Evolutionary conservation across 2,797 vertebrate genomes (phyloP), one percentile per base, ranked within the genome.

Genomic region (Scomberomorus guttatus): DNA sequence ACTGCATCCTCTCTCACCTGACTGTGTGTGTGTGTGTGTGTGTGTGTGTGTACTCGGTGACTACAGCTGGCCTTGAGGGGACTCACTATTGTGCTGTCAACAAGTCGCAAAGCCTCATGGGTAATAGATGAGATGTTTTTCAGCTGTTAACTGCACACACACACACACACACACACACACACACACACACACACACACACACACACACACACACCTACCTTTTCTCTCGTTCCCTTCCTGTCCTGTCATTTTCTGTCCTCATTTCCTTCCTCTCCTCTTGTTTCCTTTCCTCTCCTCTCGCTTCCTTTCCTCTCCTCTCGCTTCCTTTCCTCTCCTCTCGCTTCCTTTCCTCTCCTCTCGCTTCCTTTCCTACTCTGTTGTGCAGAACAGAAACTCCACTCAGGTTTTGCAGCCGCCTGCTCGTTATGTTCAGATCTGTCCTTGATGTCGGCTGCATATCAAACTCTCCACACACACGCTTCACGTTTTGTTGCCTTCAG

Each of bases 81-180:
- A 57, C 13, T 42, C n/a, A 39, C 24, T 61, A 34, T 61, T 68
- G 64, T 79, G 56, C 50, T 79, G 70, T 73, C 62, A 76, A 76
- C 44, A 60, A 17, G 62, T 58, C 74, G 71, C 64, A 75, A 74
- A 63, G 71, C 57, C 57, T 74, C 58, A 74, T 80, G 71, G 77
- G 77, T 80, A 74, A 80, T 57, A 29, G 18, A 55, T 56, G 63
- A 79, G 22, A 5, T 54, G 25, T 67, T 65, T 70, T 72, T 67
- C 34, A 46, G 61, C 13, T 24, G 9, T 24, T 70, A 27, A 15
- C 37, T 37, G 42, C 39, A n/a, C 37, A 42, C 15, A 51, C 44
- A 59, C 3, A 58, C 67, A 46, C 66, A 29, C n/a, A n/a, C n/a
- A n/a, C n/a, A n/a, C n/a, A n/a, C n/a, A n/a, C n/a, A n/a, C n/a